Conservation (phyloP, 2,888 invertebrate species). For the Tenodera sinensis region DNA sequence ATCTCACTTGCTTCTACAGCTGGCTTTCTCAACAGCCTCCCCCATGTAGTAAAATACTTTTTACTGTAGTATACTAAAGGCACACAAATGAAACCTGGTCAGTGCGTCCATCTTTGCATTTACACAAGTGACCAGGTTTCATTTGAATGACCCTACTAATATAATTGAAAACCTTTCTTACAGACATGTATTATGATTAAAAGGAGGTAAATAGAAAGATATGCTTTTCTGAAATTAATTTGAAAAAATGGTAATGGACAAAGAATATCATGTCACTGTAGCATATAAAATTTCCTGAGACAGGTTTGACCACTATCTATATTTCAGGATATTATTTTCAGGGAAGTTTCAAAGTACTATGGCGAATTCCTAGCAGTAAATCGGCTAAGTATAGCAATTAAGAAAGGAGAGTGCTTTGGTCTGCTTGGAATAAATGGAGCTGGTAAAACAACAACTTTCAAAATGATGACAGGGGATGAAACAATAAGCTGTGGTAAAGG, state of each 20-base stretch:
- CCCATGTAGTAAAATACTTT: too few relatives aligned
- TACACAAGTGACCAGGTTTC: too few relatives aligned
- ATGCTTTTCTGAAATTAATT: too few relatives aligned
- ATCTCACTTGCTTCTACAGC: too few relatives aligned
- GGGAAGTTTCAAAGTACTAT: constrained; percentile 69
- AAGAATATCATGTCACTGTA: too few relatives aligned
- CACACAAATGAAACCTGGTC: too few relatives aligned
- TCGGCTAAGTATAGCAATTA: constrained; percentile 60
- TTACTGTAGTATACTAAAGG: too few relatives aligned
- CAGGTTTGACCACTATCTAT: background rate
- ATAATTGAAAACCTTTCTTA: background rate
- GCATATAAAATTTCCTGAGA: too few relatives aligned
- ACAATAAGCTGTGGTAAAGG: constrained; percentile 66
- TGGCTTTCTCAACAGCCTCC: too few relatives aligned
- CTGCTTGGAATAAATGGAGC: constrained; percentile 82
- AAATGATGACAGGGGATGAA: constrained; percentile 85
- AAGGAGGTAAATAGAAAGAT: too few relatives aligned
- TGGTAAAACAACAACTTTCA: constrained; percentile 85
- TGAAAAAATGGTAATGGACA: background rate
- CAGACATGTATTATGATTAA: background rate
- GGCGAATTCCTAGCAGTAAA: constrained; percentile 73
- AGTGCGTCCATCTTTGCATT: too few relatives aligned
- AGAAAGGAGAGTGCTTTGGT: constrained; percentile 75
- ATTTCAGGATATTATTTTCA: background rate
- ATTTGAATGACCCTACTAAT: too few relatives aligned